Conservation (phyloP, 2,888 invertebrate genomes). For the Andrena bicolor region DNA sequence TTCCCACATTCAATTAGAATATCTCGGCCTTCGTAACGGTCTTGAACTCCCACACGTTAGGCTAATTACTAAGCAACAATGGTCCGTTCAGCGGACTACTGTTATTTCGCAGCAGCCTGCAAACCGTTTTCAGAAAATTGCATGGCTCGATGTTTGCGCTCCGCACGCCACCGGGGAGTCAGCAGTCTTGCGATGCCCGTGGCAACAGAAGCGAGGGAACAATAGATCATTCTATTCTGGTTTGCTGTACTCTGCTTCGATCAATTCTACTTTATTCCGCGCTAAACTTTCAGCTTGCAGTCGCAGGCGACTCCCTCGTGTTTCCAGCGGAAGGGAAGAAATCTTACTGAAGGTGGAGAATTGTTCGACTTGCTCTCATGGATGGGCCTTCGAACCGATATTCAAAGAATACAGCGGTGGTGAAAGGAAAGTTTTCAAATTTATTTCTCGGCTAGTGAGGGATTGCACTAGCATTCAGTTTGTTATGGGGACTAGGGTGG, state of each 20-base stretch:
- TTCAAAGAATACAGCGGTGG: too few species aligned
- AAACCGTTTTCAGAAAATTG: neutral
- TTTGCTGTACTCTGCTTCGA: neutral
- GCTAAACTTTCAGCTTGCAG: neutral
- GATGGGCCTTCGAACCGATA: too few species aligned
- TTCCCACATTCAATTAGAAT: conserved; percentile 57
- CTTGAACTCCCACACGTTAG: conserved; percentile 52
- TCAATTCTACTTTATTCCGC: neutral
- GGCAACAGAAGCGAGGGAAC: neutral
- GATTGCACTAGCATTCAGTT: too few species aligned
- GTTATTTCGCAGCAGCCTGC: conserved; percentile 43
- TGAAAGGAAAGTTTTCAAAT: too few species aligned
- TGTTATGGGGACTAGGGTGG: too few species aligned
- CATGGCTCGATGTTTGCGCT: neutral
- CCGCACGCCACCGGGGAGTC: neutral
- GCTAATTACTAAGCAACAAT: conserved; percentile 52
- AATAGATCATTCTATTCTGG: conserved; percentile 7
- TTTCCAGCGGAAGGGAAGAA: too few species aligned
- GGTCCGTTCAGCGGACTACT: conserved; percentile 31
- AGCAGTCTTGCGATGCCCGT: neutral
- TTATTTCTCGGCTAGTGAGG: too few species aligned
- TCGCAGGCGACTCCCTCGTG: too few species aligned
- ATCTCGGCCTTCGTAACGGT: conserved; percentile 57
- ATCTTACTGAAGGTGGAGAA: too few species aligned
- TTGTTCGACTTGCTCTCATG: too few species aligned